phyloP scores from a whole-genome alignment of 30 jellyfish, hydroid and myxozoan genomes.

The Hydra vulgaris region DNA sequence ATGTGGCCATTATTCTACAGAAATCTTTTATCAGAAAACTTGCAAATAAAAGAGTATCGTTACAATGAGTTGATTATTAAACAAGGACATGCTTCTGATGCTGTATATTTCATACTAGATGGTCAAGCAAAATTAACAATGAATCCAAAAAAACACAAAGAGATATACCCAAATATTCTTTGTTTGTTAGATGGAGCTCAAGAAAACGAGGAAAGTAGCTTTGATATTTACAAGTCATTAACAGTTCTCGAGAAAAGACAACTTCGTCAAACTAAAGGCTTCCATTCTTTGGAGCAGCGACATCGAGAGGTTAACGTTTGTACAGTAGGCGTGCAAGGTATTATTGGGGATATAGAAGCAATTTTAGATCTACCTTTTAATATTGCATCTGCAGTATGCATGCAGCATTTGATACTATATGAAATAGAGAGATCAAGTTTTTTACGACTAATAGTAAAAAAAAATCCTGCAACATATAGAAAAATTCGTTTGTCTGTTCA shows the following conservation, averaged over 20 bases:
- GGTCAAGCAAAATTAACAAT: slow-evolving; percentile 70
- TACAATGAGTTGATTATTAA: slow-evolving; percentile 51
- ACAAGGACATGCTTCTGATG: slow-evolving; percentile 54
- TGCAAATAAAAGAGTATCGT: slow-evolving; percentile 47
- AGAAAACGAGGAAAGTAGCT: not conserved
- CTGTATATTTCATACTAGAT: slow-evolving; percentile 46
- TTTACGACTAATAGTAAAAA: slow-evolving; percentile 59
- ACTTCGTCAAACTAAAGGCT: slow-evolving; percentile 38
- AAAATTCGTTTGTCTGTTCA: slow-evolving; percentile 46
- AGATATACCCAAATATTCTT: not conserved
- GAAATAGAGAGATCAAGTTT: slow-evolving; percentile 58
- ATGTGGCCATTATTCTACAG: slow-evolving; percentile 84
- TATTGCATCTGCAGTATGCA: slow-evolving; percentile 50
- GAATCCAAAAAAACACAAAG: slow-evolving; percentile 44
- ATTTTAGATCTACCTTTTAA: slow-evolving; percentile 39
- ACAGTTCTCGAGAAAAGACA: slow-evolving; percentile 6
- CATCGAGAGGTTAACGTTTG: slow-evolving; percentile 36
- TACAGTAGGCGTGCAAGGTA: slow-evolving; percentile 19
- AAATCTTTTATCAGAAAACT: slow-evolving; percentile 63
- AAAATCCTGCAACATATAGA: slow-evolving; percentile 76
- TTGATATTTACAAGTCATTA: not conserved
- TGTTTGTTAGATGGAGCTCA: not conserved
- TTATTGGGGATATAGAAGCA: slow-evolving; percentile 55
- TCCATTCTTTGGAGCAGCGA: slow-evolving; percentile 67
- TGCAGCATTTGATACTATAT: slow-evolving; percentile 43